Evolutionary conservation across 2,888 invertebrate species (phyloP).

Genomic region (Folsomia manolachei): DNA sequence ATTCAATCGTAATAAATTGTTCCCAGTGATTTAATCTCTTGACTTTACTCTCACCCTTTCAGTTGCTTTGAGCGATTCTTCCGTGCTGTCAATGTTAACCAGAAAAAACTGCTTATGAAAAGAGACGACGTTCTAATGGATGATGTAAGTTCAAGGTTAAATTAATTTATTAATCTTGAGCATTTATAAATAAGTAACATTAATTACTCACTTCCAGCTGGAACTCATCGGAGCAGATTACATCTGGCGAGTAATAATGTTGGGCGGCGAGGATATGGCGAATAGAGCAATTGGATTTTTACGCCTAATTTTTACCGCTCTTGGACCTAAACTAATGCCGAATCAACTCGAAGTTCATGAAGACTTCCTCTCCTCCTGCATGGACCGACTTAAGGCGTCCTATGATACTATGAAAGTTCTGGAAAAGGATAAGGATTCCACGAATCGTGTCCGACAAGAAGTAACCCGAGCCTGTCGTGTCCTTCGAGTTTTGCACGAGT

Average conservation of each 20-base stretch:
- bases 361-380: slow-evolving; percentile 86
- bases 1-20: no score
- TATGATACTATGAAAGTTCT: slow-evolving; percentile 76
- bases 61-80: slow-evolving; percentile 77
- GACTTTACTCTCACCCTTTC: no score
- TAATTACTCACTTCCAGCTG: slow-evolving; percentile 37
- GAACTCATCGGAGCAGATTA: slow-evolving; percentile 95
- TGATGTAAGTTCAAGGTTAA: slow-evolving; percentile 61
- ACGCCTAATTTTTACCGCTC: slow-evolving; percentile 89
- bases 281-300: slow-evolving; percentile 85
- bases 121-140: slow-evolving; percentile 82
- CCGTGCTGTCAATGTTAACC: slow-evolving; percentile 91
- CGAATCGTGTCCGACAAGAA: slow-evolving; percentile 63
- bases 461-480: slow-evolving; percentile 87
- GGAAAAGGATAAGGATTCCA: slow-evolving; percentile 59
- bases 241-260: slow-evolving; percentile 78
- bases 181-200: no score
- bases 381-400: slow-evolving; percentile 79
- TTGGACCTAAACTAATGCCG: slow-evolving; percentile 79
- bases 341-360: slow-evolving; percentile 81
- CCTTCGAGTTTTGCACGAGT: slow-evolving; percentile 89
- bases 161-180: not conserved
- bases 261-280: slow-evolving; percentile 88
- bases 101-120: slow-evolving; percentile 84
- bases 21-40: not conserved